Conservation (phyloP, 2,113 vertebrate species). For the Asarcornis scutulata region DNA sequence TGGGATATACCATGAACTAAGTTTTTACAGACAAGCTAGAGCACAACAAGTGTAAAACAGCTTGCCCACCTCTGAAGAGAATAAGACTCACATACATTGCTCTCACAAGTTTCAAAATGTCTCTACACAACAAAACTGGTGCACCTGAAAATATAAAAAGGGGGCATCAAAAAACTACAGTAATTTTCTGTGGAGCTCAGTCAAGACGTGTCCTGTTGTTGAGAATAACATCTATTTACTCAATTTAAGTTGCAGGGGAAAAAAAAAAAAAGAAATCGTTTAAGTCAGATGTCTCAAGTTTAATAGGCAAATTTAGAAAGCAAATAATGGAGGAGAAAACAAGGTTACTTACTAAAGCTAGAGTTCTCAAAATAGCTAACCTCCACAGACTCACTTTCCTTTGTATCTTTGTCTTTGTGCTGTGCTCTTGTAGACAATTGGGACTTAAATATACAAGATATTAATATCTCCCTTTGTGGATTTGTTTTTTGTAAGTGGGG, state of each 20-base stretch:
- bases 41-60: no score
- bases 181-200: not conserved
- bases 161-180: not conserved
- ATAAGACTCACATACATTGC: fast-evolving
- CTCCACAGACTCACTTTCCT: not conserved
- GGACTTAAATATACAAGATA: not conserved
- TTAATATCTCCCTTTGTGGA: constrained; percentile 34
- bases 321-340: constrained; percentile 34
- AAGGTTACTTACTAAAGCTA: constrained; percentile 32
- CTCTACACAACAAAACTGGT: not conserved
- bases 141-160: not conserved
- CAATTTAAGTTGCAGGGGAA: not conserved
- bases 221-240: not conserved
- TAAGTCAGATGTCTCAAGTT: not conserved
- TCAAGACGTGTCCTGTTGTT: not conserved
- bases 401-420: constrained; percentile 4
- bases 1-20: not conserved
- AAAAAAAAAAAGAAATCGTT: not conserved
- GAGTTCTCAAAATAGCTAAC: constrained; percentile 47
- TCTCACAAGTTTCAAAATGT: not conserved
- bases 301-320: not conserved
- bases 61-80: not conserved
- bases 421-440: not conserved
- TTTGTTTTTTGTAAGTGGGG: not conserved
- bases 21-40: not conserved